These are phyloP conservation scores for Hermodice carunculata DNA, from an alignment of 2,888 invertebrate genomes.

Conservation along the genomic window DNA sequence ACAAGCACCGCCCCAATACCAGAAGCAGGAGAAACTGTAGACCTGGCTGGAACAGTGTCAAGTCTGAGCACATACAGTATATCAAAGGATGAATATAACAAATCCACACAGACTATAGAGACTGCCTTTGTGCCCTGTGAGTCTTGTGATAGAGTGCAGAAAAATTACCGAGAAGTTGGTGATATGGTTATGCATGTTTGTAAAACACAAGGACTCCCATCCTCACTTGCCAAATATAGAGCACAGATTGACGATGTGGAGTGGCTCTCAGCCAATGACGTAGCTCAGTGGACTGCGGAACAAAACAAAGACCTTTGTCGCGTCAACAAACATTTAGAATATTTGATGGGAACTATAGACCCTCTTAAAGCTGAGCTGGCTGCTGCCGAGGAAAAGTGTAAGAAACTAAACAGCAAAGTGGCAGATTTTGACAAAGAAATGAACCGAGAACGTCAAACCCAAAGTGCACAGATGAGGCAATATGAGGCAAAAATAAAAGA, in stretches of 20 bases:
- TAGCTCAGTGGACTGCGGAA: slow-evolving; percentile 63
- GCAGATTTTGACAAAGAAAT: slow-evolving; percentile 46
- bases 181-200: slow-evolving; percentile 58
- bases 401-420: slow-evolving; percentile 52
- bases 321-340: slow-evolving; percentile 53
- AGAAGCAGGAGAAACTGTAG: not conserved
- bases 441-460: slow-evolving; percentile 56
- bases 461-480: slow-evolving; percentile 46
- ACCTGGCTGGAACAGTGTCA: not conserved
- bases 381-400: slow-evolving; percentile 48
- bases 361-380: slow-evolving; percentile 56
- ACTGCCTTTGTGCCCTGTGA: slow-evolving; percentile 69
- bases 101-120: slow-evolving; percentile 67
- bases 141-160: slow-evolving; percentile 65
- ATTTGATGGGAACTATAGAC: slow-evolving; percentile 54
- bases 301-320: slow-evolving; percentile 63
- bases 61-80: slow-evolving; percentile 9
- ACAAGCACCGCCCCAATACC: too few species aligned
- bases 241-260: slow-evolving; percentile 55
- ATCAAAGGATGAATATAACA: slow-evolving; percentile 58
- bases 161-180: slow-evolving; percentile 57
- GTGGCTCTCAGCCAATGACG: slow-evolving; percentile 61
- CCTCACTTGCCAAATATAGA: slow-evolving; percentile 59
- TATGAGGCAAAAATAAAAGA: slow-evolving; percentile 57
- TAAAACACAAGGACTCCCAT: slow-evolving; percentile 63